Conservation (phyloP, 1,140 invertebrate genomes). For the Drosophila sulfurigaster region DNA sequence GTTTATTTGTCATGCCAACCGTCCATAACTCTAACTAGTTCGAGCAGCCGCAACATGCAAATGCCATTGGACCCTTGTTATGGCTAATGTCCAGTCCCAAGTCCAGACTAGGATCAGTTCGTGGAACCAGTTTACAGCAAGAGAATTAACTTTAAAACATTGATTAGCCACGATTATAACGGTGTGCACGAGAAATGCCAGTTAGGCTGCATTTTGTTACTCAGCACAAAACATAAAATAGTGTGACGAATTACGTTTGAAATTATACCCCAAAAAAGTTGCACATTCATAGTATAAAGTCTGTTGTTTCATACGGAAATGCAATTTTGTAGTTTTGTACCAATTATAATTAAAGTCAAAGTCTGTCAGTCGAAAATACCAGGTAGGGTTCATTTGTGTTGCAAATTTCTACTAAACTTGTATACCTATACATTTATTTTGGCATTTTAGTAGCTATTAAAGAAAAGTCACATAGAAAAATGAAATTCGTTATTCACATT, state of each 20-base stretch:
- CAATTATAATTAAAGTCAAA: no score
- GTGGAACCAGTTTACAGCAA: neutral
- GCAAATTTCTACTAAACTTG: no score
- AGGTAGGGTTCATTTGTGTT: no score
- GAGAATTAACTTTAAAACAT: slow-evolving; percentile 2
- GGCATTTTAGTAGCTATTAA: no score
- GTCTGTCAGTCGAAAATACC: no score
- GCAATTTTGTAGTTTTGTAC: no score
- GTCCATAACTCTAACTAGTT: slow-evolving; percentile 71
- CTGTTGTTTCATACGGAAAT: no score
- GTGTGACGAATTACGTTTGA: neutral
- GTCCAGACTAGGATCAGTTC: slow-evolving; percentile 14
- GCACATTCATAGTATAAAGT: no score
- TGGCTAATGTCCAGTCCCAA: slow-evolving; percentile 46
- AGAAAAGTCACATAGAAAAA: no score
- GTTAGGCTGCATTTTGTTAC: neutral
- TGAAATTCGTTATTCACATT: no score
- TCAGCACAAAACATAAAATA: neutral
- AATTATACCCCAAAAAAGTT: neutral
- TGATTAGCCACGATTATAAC: neutral
- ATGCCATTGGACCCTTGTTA: slow-evolving; percentile 55
- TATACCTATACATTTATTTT: no score
- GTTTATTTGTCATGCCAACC: slow-evolving; percentile 76
- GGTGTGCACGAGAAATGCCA: neutral
- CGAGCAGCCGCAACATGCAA: slow-evolving; percentile 55